A percentile compares a stretch with the other conserved stretches of the same genome.
These are phyloP conservation scores for Frankliniella fusca DNA, from an alignment of 2,888 invertebrate genomes.

Conservation along the genomic window DNA sequence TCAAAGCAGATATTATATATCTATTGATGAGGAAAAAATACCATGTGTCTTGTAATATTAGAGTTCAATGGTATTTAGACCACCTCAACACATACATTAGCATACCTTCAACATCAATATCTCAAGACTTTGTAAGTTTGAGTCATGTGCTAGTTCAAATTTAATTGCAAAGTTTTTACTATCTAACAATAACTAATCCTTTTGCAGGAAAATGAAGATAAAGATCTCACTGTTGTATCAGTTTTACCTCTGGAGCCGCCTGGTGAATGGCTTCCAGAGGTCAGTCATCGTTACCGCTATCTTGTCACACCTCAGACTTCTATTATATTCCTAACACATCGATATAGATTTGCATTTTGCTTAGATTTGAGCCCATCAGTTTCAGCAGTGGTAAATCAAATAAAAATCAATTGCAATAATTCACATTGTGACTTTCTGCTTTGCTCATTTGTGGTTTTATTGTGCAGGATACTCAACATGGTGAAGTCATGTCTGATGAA, in stretches of 20 bases:
- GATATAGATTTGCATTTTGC: constrained; percentile 68
- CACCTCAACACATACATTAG: constrained; percentile 59
- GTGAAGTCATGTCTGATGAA: constrained; percentile 59
- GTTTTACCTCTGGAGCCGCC: constrained; percentile 56
- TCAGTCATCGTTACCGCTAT: constrained; percentile 50
- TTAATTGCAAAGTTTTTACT: constrained; percentile 23
- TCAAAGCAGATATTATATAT: constrained; percentile 62
- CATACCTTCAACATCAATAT: constrained; percentile 45
- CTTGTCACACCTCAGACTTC: constrained; percentile 55
- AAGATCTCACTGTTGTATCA: constrained; percentile 61
- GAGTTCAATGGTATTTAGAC: constrained; percentile 70
- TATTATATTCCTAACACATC: constrained; percentile 64
- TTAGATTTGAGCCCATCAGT: constrained; percentile 74
- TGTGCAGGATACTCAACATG: constrained; percentile 55
- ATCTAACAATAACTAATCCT: constrained; percentile 23
- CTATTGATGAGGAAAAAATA: constrained; percentile 65
- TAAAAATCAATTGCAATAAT: constrained; percentile 15
- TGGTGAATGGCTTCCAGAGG: constrained; percentile 50
- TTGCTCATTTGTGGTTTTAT: constrained; percentile 27
- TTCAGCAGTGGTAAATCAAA: constrained; percentile 59
- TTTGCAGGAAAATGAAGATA: constrained; percentile 49
- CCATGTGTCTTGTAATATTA: constrained; percentile 66
- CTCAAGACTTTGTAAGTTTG: constrained; percentile 42
- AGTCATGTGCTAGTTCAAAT: constrained; percentile 30
- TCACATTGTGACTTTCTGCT: not conserved